phyloP scores from a whole-genome alignment of 2,888 invertebrate species.

The Eupithecia dodoneata region DNA sequence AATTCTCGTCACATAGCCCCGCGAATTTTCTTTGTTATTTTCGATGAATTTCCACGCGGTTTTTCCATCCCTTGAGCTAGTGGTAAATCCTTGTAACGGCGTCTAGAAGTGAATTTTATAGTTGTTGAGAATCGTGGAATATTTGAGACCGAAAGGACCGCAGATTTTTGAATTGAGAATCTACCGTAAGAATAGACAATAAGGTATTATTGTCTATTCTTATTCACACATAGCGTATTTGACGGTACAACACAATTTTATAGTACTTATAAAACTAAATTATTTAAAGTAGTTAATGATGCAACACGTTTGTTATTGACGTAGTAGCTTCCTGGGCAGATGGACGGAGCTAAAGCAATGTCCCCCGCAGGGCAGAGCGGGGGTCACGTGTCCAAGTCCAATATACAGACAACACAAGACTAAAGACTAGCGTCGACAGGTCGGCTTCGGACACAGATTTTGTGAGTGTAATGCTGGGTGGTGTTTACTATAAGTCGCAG shows the following conservation, averaged over 20 bases:
- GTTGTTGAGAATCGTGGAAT: constrained; percentile 16
- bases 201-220: no score
- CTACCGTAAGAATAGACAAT: background rate
- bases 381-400: constrained; percentile 18
- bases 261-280: background rate
- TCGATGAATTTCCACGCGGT: constrained; percentile 9
- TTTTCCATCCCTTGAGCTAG: constrained; percentile 15
- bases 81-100: constrained; percentile 25
- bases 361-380: constrained; percentile 34
- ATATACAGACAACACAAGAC: background rate
- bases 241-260: constrained; percentile 15
- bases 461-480: no score
- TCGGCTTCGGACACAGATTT: no score
- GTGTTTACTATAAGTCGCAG: no score
- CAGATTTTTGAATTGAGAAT: background rate
- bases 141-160: background rate
- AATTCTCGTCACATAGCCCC: constrained; percentile 7
- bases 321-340: constrained; percentile 37
- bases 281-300: constrained; percentile 6
- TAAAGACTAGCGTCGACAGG: background rate
- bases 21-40: constrained; percentile 15
- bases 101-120: constrained; percentile 25
- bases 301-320: constrained; percentile 37
- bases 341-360: constrained; percentile 35
- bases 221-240: background rate